Conservation (phyloP, 2,113 vertebrate genomes). For the Chamaetylas fuelleborni region DNA sequence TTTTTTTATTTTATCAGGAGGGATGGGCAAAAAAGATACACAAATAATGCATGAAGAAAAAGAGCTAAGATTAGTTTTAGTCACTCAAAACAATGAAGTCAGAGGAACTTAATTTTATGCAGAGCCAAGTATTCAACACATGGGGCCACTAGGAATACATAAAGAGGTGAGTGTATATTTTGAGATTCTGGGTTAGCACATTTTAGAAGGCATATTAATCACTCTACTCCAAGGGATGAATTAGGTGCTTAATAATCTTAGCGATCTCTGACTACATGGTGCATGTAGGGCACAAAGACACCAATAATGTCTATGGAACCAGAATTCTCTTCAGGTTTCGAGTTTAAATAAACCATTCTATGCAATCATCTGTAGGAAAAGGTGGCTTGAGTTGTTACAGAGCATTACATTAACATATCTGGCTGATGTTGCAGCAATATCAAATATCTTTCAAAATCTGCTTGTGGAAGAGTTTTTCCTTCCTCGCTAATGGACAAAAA, state of each 20-base stretch:
- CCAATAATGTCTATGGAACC: background rate
- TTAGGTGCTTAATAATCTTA: conserved; percentile 28
- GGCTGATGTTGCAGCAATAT: background rate
- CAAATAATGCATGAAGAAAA: background rate
- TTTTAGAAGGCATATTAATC: conserved; percentile 45
- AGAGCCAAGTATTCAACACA: background rate
- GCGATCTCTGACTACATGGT: background rate
- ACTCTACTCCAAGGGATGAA: background rate
- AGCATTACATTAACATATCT: background rate
- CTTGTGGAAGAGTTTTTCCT: conserved; percentile 24
- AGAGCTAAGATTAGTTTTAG: background rate
- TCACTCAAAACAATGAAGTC: background rate
- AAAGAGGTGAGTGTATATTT: background rate
- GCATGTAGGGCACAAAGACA: background rate
- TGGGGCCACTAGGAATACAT: background rate
- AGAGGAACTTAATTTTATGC: background rate
- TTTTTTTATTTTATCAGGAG: background rate
- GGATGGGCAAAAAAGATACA: background rate
- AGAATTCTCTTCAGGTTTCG: conserved; percentile 39
- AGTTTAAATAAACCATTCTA: conserved; percentile 52
- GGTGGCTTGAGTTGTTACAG: background rate
- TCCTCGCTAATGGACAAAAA: background rate
- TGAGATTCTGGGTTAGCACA: background rate
- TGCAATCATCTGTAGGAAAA: background rate
- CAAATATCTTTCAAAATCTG: conserved; percentile 20